phyloP scores from a whole-genome alignment of 2,888 invertebrate genomes.

The Dione vanillae region DNA sequence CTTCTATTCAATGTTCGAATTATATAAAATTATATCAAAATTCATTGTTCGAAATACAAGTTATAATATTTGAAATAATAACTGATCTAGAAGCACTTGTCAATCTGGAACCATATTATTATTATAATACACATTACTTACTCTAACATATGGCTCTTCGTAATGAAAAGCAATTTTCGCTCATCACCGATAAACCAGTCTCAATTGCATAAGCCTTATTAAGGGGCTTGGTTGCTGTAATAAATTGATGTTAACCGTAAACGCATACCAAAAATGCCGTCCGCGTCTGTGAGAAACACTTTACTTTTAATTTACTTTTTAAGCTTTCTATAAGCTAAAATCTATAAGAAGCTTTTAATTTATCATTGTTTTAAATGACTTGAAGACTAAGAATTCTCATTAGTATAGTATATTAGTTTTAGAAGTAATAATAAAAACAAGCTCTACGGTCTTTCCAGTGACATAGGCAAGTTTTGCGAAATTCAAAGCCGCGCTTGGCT shows the following conservation, averaged over 20 bases:
- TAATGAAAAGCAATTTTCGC: constrained; percentile 29
- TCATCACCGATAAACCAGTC: constrained; percentile 40
- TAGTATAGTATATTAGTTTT: too few species aligned
- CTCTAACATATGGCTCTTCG: not conserved
- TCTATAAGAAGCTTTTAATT: not conserved
- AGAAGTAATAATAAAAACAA: too few species aligned
- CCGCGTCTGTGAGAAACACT: constrained; percentile 20
- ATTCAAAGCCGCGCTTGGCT: too few species aligned
- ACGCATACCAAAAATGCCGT: constrained; percentile 39
- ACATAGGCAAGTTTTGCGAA: too few species aligned
- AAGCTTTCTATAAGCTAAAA: too few species aligned
- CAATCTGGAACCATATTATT: not conserved
- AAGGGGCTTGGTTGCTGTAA: constrained; percentile 64
- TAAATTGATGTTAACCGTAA: constrained; percentile 59
- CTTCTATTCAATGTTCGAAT: too few species aligned
- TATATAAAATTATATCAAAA: too few species aligned
- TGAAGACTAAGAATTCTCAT: too few species aligned
- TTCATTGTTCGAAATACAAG: too few species aligned
- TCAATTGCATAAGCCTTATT: constrained; percentile 54
- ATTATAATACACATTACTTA: not conserved
- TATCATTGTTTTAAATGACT: not conserved
- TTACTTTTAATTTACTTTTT: not conserved
- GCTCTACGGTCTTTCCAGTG: too few species aligned
- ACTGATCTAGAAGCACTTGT: not conserved
- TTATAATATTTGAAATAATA: too few species aligned